Conservation (phyloP, 30 jellyfish, hydroid and myxozoan genomes). For the Pseudorhiza aurosa region DNA sequence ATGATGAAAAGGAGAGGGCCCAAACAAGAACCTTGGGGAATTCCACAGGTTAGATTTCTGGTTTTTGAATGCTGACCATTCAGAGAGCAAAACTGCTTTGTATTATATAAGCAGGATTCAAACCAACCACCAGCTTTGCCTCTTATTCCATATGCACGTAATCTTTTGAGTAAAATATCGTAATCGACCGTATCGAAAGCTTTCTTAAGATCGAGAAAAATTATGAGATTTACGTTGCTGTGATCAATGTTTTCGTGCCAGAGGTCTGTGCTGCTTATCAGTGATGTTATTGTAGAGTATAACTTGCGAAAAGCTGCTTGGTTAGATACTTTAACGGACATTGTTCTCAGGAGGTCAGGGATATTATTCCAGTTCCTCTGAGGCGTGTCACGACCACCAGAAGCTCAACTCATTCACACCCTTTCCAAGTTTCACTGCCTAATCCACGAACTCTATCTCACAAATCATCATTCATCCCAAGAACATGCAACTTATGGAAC, state of each 20-base stretch:
- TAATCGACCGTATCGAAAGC: constrained; percentile 58
- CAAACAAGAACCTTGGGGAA: constrained; percentile 55
- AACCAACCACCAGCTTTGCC: constrained; percentile 36
- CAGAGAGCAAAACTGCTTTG: constrained; percentile 40
- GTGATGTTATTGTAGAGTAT: constrained; percentile 52
- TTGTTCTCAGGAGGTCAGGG: no score
- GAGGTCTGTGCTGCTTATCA: constrained; percentile 39
- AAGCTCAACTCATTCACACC: no score
- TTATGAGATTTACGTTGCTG: constrained; percentile 12
- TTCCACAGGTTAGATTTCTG: constrained; percentile 47
- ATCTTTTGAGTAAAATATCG: constrained; percentile 4
- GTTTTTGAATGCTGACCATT: constrained; percentile 45
- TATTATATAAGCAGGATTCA: constrained; percentile 25
- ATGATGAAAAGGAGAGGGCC: constrained; percentile 59
- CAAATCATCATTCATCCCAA: no score
- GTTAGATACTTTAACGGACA: no score
- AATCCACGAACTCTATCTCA: no score
- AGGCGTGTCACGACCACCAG: no score
- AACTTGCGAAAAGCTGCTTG: no score
- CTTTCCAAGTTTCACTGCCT: no score
- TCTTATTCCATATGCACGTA: no score
- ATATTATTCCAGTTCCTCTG: no score
- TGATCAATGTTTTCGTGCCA: constrained; percentile 34
- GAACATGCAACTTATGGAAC: no score
- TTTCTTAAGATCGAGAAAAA: constrained; percentile 41